phyloP scores from a whole-genome alignment of 1,140 invertebrate genomes.

The Drosophila lowei region DNA sequence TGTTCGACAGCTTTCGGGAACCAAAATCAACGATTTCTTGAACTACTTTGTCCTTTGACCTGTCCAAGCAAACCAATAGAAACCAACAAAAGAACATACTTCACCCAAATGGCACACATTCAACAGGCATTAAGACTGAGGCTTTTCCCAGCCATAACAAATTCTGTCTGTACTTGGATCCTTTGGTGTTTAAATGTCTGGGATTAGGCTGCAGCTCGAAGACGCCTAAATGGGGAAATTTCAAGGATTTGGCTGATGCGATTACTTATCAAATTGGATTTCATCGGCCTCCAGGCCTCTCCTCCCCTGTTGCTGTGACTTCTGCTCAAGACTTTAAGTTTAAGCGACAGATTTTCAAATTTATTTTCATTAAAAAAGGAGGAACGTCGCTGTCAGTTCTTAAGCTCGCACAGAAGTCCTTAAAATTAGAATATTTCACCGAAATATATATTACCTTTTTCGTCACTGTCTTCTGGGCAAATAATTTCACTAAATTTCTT shows the following conservation, averaged over 20 bases:
- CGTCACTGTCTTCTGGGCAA: constrained; percentile 16
- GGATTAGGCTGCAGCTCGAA: constrained; percentile 31
- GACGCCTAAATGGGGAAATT: constrained; percentile 31
- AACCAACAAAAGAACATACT: constrained; percentile 11
- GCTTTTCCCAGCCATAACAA: constrained; percentile 22
- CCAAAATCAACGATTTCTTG: constrained; percentile 28
- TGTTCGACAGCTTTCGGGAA: constrained; percentile 20
- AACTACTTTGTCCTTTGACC: constrained; percentile 47
- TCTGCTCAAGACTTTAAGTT: constrained; percentile 28
- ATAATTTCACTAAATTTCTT: constrained; percentile 12
- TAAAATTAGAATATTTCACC: neutral
- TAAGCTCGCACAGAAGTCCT: no score
- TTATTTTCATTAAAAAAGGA: no score
- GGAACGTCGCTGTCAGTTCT: no score
- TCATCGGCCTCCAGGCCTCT: constrained; percentile 3
- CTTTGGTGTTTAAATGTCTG: constrained; percentile 39
- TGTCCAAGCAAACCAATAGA: constrained; percentile 10
- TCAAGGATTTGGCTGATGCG: constrained; percentile 43
- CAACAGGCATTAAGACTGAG: constrained; percentile 31
- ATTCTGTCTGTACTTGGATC: constrained; percentile 17
- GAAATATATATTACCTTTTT: constrained; percentile 19
- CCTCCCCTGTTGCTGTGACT: constrained; percentile 5
- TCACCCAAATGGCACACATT: constrained; percentile 37
- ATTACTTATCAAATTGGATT: constrained; percentile 54
- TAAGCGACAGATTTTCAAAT: no score